These are phyloP conservation scores for Pangasius sanitwongsei DNA, from an alignment of 2,797 vertebrate species.

Conservation along the genomic window DNA sequence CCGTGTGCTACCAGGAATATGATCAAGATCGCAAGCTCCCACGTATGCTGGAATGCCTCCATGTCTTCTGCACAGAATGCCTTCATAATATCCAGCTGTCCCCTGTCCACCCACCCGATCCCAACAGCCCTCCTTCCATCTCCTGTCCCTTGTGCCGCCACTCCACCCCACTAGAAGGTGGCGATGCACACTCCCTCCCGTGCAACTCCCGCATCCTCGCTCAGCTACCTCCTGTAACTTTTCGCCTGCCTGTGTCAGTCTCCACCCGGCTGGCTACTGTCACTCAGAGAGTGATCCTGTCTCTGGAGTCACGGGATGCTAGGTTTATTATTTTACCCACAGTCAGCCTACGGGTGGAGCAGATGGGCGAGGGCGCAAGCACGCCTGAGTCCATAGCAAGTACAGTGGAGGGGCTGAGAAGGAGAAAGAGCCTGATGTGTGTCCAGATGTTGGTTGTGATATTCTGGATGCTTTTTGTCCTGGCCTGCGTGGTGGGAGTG, in stretches of 20 bases:
- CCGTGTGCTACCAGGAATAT: constrained; percentile 81
- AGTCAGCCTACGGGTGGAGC: constrained; percentile 79
- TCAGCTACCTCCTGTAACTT: constrained; percentile 63
- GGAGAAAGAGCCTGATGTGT: constrained; percentile 66
- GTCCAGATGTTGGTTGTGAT: constrained; percentile 74
- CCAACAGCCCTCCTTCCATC: constrained; percentile 62
- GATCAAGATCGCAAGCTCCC: constrained; percentile 76
- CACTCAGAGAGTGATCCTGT: constrained; percentile 75
- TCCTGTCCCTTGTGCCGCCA: constrained; percentile 80
- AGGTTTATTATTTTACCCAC: constrained; percentile 78
- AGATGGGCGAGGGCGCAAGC: constrained; percentile 66
- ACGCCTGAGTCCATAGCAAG: constrained; percentile 47
- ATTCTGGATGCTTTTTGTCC: constrained; percentile 76
- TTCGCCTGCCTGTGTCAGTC: constrained; percentile 60
- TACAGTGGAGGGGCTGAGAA: constrained; percentile 63
- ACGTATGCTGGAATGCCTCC: constrained; percentile 78
- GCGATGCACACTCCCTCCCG: constrained; percentile 70
- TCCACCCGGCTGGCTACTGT: constrained; percentile 63
- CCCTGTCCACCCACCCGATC: constrained; percentile 52
- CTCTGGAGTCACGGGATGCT: constrained; percentile 72
- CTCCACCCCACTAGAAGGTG: constrained; percentile 68
- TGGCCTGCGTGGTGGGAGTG: constrained; percentile 74
- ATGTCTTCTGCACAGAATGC: constrained; percentile 81
- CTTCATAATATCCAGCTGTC: constrained; percentile 76
- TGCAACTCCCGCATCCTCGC: constrained; percentile 73